A percentile compares a stretch with the other conserved stretches of the same genome.
These are phyloP conservation scores for Chaetura pelagica DNA, from an alignment of 2,113 vertebrate species.

Conservation along the genomic window DNA sequence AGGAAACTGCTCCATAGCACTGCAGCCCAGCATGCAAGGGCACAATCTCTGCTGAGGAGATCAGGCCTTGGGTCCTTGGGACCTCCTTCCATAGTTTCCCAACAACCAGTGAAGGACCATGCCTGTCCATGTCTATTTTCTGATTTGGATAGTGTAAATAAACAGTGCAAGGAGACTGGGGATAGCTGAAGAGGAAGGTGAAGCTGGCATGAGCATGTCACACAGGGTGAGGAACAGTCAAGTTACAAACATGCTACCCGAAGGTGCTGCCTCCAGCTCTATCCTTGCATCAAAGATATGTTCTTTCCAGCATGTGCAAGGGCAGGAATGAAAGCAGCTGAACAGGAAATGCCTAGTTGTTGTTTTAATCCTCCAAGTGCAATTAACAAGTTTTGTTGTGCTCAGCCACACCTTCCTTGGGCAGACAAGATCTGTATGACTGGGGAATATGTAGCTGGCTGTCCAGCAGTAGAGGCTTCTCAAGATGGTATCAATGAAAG, in stretches of 20 bases:
- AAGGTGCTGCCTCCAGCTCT: not conserved
- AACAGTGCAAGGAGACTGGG: not conserved
- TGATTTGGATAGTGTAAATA: not conserved
- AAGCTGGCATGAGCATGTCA: not conserved
- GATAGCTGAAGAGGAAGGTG: not conserved
- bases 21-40: not conserved
- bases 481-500: not conserved
- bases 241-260: not conserved
- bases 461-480: not conserved
- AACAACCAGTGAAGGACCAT: not conserved
- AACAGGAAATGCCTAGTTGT: not conserved
- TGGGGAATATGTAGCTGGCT: not conserved
- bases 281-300: not conserved
- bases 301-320: not conserved
- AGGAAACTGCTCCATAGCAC: not conserved
- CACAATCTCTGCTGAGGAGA: not conserved
- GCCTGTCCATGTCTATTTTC: not conserved
- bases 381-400: not conserved
- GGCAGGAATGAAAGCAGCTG: not conserved
- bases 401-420: not conserved
- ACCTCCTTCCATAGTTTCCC: not conserved
- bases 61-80: not conserved
- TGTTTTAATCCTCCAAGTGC: not conserved
- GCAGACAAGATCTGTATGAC: not conserved
- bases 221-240: not conserved